Base-by-base conservation (phyloP, 2,113 vertebrate species). In the Heteronetta atricapilla region DNA sequence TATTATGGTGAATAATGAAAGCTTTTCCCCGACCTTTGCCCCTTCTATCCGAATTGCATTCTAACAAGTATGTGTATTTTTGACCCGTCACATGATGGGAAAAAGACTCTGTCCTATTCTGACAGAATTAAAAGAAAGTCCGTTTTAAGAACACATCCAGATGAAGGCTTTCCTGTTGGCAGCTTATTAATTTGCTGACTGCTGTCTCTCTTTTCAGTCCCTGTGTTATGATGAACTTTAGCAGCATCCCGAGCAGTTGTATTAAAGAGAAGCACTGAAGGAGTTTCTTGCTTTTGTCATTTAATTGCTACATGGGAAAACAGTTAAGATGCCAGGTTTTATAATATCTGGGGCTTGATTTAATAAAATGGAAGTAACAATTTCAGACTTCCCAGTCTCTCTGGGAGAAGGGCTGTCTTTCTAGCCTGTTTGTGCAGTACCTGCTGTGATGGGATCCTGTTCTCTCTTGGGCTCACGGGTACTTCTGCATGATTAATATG, bases 1-100 rank as follows among this genome's bases (percentile, higher is more conserved):
- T 94, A 86, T 94, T 86, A 82, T 92, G 96, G 90, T 74, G 90
- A 92, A 81, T 91, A 93, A 92, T 70, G 90, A 77, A 74, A 72
- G 38, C 60, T 44, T 69, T 90, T 72, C 89, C 91, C 66, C 42
- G 89, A 73, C 86, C 86, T 72, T 76, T 84, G 86, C 73, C 82
- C 83, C 56, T 77, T 67, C 31, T 8, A 38, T 55, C 86, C 68
- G 69, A 26, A 62, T 26, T 63, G 52, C 86, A 6, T 92, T 88
- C 77, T 80, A 79, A 92, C 79, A 55, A 93, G 77, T 59, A 5
- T 26, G n/a, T 88, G 78, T 83, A 86, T 93, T 88, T 87, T 64
- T 77, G 92, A 84, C 22, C 89, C 33, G 10, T 70, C 82, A n/a
- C 52, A 17, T 52, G 89, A 62, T 81, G 80, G 88, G 90, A 80